A percentile compares a stretch with the other conserved stretches of the same genome.
Conservation (phyloP, 2,888 invertebrate genomes). For the Lepas anatifera region DNA sequence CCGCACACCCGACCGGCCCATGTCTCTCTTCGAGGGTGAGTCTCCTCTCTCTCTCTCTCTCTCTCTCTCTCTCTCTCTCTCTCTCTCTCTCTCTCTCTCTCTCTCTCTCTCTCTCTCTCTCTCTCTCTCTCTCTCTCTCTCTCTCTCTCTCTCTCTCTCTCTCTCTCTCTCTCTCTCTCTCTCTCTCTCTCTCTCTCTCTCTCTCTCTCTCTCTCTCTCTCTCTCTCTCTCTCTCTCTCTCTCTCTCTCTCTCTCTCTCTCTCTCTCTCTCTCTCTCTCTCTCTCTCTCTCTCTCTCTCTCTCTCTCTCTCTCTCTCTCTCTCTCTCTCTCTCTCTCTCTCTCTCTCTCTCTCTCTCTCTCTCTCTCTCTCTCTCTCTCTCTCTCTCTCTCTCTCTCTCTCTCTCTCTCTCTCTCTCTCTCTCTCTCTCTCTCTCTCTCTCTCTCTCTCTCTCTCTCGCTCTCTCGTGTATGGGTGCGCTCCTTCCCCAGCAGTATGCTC, state of each 20-base stretch:
- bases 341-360: no score
- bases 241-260: conserved; percentile 8
- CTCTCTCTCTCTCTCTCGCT: no score
- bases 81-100: no score
- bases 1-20: conserved; percentile 58
- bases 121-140: not conserved
- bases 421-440: no score
- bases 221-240: not conserved
- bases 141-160: no score
- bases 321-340: no score
- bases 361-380: no score
- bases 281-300: conserved; percentile 19
- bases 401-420: no score
- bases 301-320: conserved; percentile 14
- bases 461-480: no score
- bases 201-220: not conserved
- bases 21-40: conserved; percentile 68
- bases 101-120: not conserved
- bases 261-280: conserved; percentile 11
- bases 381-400: no score
- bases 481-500: no score
- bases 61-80: not conserved
- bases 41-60: not conserved
- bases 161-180: not conserved
- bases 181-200: not conserved